Evolutionary conservation across 2,888 invertebrate genomes (phyloP).

Genomic region (Eupeodes latifasciatus): DNA sequence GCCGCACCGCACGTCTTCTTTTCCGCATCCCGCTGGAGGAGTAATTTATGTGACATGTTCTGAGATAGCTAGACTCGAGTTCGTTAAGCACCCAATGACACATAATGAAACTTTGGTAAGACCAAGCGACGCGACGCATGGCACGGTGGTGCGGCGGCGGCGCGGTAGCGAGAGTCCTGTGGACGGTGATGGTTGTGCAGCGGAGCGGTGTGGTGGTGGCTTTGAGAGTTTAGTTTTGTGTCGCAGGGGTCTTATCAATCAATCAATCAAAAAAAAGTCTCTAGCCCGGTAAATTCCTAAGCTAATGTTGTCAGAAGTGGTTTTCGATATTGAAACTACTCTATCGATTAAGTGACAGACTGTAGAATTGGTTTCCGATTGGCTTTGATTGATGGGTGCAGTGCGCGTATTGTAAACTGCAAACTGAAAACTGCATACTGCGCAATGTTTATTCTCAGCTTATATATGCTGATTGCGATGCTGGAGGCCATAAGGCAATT

Average conservation of each 20-base stretch:
- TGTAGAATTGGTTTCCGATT: constrained; percentile 70
- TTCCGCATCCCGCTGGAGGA: constrained; percentile 46
- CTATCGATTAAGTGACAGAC: constrained; percentile 67
- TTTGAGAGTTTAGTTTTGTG: constrained; percentile 70
- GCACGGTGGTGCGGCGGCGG: too few species aligned
- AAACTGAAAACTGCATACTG: not conserved
- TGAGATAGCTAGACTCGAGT: constrained; percentile 65
- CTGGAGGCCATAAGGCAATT: constrained; percentile 48
- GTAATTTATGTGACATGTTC: constrained; percentile 74
- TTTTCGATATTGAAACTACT: constrained; percentile 50
- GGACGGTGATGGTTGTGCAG: not conserved
- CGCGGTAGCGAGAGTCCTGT: too few species aligned
- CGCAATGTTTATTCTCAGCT: constrained; percentile 2
- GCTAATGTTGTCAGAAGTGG: constrained; percentile 71
- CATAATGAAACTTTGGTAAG: constrained; percentile 18
- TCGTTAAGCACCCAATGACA: constrained; percentile 61
- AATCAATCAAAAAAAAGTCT: constrained; percentile 65
- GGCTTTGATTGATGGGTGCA: constrained; percentile 67
- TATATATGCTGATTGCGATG: not conserved
- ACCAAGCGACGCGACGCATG: too few species aligned
- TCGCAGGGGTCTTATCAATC: constrained; percentile 71
- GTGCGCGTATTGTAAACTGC: not conserved
- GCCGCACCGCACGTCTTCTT: constrained; percentile 32
- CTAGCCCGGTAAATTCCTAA: constrained; percentile 56
- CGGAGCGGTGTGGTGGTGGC: constrained; percentile 40